Evolutionary conservation across 2,797 vertebrate species (phyloP).

Genomic region (Lepilemur ruficaudatus): DNA sequence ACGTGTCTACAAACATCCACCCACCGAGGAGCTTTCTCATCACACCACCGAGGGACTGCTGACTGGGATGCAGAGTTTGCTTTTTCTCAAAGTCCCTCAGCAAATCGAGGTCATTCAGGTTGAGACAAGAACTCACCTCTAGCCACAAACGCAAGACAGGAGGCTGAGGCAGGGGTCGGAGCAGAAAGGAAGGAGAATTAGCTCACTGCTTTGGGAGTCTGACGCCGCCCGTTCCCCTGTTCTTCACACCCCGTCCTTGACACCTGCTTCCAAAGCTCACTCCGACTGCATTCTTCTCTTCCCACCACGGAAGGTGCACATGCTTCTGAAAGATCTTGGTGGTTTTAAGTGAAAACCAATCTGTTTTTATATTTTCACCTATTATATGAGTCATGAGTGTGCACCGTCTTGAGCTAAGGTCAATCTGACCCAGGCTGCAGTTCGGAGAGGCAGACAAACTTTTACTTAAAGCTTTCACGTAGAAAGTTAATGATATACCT

Average conservation of each 20-base stretch:
- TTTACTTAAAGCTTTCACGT: not conserved
- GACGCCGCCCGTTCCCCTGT: accelerated
- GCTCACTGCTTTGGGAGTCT: too few species aligned
- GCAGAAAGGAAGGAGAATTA: too few species aligned
- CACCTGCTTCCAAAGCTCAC: not conserved
- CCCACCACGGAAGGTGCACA: not conserved
- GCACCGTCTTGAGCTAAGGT: not conserved
- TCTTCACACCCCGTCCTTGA: not conserved
- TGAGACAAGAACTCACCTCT: not conserved
- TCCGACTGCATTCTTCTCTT: not conserved
- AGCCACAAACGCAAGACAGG: not conserved
- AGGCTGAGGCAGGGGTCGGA: not conserved
- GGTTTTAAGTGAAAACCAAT: not conserved
- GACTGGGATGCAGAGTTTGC: not conserved
- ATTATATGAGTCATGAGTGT: too few species aligned
- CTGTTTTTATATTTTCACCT: not conserved
- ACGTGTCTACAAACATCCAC: too few species aligned
- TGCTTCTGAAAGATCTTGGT: not conserved
- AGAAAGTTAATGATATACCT: not conserved
- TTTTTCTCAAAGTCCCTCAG: not conserved
- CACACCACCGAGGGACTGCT: not conserved
- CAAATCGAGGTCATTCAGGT: not conserved
- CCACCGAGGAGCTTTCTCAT: not conserved
- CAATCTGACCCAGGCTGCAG: not conserved
- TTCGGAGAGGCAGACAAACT: not conserved